phyloP scores from a whole-genome alignment of 2,797 vertebrate genomes.

The Hypotaenidia okinawae region DNA sequence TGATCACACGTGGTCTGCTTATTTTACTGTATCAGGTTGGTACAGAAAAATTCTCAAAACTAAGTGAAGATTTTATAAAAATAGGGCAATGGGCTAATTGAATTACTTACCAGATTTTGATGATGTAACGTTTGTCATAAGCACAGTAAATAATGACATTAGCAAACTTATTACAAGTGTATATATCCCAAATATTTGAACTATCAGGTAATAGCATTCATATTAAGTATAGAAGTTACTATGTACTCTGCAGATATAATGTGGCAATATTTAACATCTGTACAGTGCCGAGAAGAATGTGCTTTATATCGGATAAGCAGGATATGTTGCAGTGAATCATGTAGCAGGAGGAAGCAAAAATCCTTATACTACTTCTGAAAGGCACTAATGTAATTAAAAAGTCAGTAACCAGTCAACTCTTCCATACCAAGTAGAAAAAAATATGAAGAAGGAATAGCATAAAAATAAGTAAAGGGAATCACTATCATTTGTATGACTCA shows the following conservation, averaged over 20 bases:
- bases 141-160: not conserved
- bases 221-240: not conserved
- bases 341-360: not conserved
- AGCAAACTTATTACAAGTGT: not conserved
- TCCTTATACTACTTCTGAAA: not conserved
- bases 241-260: not conserved
- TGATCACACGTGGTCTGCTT: not conserved
- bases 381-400: not conserved
- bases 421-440: not conserved
- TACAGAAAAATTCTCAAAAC: not conserved
- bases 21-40: not conserved
- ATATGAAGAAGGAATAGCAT: not conserved
- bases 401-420: not conserved
- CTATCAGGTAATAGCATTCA: not conserved
- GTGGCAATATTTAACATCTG: not conserved
- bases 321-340: not conserved
- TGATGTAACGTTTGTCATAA: not conserved
- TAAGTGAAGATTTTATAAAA: slow-evolving; percentile 20
- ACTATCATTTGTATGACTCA: slow-evolving; percentile 72
- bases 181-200: not conserved
- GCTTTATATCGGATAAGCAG: not conserved
- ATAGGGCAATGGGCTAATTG: not conserved
- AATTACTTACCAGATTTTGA: slow-evolving; percentile 13
- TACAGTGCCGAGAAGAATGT: not conserved
- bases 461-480: not conserved